Conservation (phyloP, 2,113 vertebrate species). For the Platycercus adscitus region DNA sequence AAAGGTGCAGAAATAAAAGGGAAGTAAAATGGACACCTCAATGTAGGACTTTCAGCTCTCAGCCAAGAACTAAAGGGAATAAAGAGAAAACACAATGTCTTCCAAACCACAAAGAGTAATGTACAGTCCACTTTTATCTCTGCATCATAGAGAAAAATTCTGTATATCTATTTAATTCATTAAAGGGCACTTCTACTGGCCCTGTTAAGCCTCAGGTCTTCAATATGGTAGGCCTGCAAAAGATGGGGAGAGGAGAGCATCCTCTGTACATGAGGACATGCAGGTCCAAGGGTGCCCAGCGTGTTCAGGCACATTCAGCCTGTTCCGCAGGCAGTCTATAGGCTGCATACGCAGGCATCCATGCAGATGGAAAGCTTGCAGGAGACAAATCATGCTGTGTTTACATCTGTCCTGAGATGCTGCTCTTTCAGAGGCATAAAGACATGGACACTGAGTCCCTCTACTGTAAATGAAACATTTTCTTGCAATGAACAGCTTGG, state of each 20-base stretch:
- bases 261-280: neutral
- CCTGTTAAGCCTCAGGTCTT: neutral
- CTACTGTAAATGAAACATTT: neutral
- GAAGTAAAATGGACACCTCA: neutral
- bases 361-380: neutral
- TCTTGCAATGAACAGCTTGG: neutral
- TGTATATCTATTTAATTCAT: neutral
- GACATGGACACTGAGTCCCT: neutral
- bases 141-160: neutral
- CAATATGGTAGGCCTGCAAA: neutral
- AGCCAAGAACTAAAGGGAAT: neutral
- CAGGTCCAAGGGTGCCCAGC: neutral
- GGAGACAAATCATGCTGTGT: neutral
- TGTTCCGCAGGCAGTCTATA: neutral
- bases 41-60: neutral
- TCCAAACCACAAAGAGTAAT: neutral
- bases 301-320: rapidly evolving
- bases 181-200: neutral
- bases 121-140: neutral
- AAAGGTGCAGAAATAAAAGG: neutral
- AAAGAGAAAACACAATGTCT: neutral
- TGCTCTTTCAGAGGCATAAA: neutral
- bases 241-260: neutral
- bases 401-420: constrained; percentile 9
- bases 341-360: neutral